Percentiles rank a stretch among this genome's conserved stretches.
These are phyloP conservation scores for Tribolium freemani DNA, from an alignment of 2,888 invertebrate genomes.

Conservation along the genomic window DNA sequence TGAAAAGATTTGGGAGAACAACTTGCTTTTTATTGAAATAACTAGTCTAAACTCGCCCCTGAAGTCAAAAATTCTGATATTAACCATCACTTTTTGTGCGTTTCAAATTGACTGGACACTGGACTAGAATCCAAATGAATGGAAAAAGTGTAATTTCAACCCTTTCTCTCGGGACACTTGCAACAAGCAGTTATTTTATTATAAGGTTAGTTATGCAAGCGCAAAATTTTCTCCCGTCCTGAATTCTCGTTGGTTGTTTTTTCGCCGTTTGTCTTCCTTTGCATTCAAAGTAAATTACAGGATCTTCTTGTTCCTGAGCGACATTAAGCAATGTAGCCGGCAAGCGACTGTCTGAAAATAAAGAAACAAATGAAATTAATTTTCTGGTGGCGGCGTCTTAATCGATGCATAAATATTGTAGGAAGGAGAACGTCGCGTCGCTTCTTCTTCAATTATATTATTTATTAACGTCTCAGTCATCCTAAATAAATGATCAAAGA, in stretches of 20 bases:
- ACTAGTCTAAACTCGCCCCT: no score
- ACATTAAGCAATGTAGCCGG: neutral
- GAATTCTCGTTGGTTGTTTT: neutral
- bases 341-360: neutral
- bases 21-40: no score
- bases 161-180: neutral
- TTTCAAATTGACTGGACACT: no score
- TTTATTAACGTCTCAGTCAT: constrained; percentile 14
- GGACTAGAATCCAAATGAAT: no score
- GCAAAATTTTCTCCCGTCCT: neutral
- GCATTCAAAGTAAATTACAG: neutral
- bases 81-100: no score
- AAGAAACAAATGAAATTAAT: neutral
- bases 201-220: neutral
- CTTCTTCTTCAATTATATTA: constrained; percentile 13
- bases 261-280: neutral
- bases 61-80: no score
- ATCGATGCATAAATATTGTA: constrained; percentile 14
- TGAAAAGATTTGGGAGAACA: no score
- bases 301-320: neutral
- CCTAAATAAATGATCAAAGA: constrained; percentile 39
- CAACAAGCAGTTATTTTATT: neutral
- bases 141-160: no score
- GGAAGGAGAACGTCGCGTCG: neutral
- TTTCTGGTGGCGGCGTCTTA: constrained; percentile 3